A percentile compares a stretch with the other conserved stretches of the same genome.
phyloP scores from a whole-genome alignment of 1,140 invertebrate species.

The Zaprionus lachaisei region DNA sequence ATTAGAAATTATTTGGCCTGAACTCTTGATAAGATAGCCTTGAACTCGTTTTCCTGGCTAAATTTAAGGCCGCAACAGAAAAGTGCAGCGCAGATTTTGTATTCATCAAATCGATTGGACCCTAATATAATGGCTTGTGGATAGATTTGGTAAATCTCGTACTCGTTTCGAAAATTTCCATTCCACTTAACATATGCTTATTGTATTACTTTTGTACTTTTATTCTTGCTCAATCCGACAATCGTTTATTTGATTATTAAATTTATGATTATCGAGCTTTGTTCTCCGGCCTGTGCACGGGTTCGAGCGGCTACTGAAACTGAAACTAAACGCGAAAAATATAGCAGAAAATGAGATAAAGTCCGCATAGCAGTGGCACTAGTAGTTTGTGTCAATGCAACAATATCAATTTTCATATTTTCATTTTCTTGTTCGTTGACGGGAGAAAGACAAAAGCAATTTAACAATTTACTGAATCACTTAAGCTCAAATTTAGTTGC shows the following conservation, averaged over 20 bases:
- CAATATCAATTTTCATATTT: constrained; percentile 82
- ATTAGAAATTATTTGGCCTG: constrained; percentile 25
- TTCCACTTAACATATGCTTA: constrained; percentile 43
- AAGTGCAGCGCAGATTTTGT: not conserved
- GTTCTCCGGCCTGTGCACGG: constrained; percentile 12
- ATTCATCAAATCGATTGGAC: not conserved
- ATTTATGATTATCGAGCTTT: constrained; percentile 28
- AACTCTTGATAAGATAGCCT: constrained; percentile 29
- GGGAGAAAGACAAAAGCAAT: constrained; percentile 78
- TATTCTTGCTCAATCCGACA: constrained; percentile 13
- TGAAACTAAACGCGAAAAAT: constrained; percentile 53
- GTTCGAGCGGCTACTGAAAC: constrained; percentile 39
- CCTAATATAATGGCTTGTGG: not conserved
- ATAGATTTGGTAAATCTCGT: not conserved
- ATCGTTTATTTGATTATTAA: constrained; percentile 52
- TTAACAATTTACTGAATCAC: constrained; percentile 81
- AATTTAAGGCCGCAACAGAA: not conserved
- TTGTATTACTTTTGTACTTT: not conserved
- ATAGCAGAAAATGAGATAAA: constrained; percentile 62
- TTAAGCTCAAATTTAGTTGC: constrained; percentile 74
- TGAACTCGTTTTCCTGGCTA: not conserved
- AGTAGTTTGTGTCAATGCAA: constrained; percentile 68
- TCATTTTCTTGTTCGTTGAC: constrained; percentile 53
- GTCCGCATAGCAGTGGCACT: constrained; percentile 45
- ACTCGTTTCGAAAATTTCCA: constrained; percentile 12